phyloP scores from a whole-genome alignment of 2,113 vertebrate species.

The Pithys albifrons region DNA sequence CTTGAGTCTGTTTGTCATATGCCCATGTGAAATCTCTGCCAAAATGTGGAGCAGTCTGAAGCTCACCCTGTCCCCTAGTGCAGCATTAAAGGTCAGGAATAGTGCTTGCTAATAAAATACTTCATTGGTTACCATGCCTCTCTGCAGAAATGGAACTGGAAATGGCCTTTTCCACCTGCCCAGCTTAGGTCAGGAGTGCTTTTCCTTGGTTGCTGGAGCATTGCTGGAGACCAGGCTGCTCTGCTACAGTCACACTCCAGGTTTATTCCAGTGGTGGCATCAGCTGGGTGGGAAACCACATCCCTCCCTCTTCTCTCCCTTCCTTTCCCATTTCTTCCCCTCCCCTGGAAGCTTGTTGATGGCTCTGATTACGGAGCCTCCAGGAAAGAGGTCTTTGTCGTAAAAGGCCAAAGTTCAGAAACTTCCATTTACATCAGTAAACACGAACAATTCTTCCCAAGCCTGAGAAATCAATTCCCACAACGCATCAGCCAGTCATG shows the following conservation, averaged over 20 bases:
- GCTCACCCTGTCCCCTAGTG: background rate
- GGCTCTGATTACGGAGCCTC: background rate
- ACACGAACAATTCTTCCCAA: conserved; percentile 3
- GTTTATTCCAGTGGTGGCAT: background rate
- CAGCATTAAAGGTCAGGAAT: conserved; percentile 1
- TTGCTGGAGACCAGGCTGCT: background rate
- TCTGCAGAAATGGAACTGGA: background rate
- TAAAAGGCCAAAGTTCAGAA: conserved; percentile 65
- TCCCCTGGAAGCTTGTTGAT: background rate
- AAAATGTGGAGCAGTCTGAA: background rate
- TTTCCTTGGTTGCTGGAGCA: background rate
- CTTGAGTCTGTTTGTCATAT: background rate
- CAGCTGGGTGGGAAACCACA: background rate
- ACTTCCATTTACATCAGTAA: conserved; percentile 55
- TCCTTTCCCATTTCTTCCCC: background rate
- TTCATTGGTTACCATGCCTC: background rate
- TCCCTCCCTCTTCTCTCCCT: background rate
- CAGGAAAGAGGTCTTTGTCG: conserved; percentile 28
- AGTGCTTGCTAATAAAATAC: background rate
- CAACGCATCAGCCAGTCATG: conserved; percentile 19
- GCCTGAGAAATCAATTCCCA: conserved; percentile 56
- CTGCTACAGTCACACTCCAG: background rate
- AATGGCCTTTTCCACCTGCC: background rate
- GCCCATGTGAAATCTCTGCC: background rate
- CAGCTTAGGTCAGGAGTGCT: background rate